Conservation (phyloP, 2,113 vertebrate genomes). For the Tiliqua scincoides region DNA sequence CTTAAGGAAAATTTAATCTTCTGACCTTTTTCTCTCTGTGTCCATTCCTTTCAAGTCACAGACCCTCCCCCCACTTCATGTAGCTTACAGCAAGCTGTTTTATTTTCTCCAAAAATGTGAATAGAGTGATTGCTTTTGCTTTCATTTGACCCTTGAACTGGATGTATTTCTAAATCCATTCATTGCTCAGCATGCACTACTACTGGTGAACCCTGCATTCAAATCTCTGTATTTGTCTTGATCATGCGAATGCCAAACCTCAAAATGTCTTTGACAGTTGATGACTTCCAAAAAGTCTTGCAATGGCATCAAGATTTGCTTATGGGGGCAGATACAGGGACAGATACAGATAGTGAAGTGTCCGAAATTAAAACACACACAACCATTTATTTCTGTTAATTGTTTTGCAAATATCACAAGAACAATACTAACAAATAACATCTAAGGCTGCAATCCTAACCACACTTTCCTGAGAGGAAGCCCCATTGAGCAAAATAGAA, state of each 20-base stretch:
- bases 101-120: conserved; percentile 80
- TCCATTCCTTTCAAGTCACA: conserved; percentile 82
- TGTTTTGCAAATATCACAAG: conserved; percentile 52
- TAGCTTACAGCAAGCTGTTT: conserved; percentile 79
- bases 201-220: conserved; percentile 58
- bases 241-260: conserved; percentile 57
- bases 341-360: not conserved
- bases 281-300: conserved; percentile 65
- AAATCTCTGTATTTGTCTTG: conserved; percentile 60
- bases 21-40: conserved; percentile 80
- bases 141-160: conserved; percentile 77
- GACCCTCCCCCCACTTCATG: conserved; percentile 75
- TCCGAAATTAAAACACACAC: not conserved
- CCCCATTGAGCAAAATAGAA: too few species aligned
- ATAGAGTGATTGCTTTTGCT: conserved; percentile 77
- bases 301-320: conserved; percentile 53
- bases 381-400: conserved; percentile 19
- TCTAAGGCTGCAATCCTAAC: too few species aligned
- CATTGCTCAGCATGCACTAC: conserved; percentile 19
- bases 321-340: conserved; percentile 56
- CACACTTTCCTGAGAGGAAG: conserved; percentile 41
- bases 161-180: conserved; percentile 65
- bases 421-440: conserved; percentile 38
- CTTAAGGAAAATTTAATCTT: conserved; percentile 82
- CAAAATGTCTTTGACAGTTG: conserved; percentile 58